phyloP scores from a whole-genome alignment of 1,140 invertebrate genomes.

The Triops cancriformis region DNA sequence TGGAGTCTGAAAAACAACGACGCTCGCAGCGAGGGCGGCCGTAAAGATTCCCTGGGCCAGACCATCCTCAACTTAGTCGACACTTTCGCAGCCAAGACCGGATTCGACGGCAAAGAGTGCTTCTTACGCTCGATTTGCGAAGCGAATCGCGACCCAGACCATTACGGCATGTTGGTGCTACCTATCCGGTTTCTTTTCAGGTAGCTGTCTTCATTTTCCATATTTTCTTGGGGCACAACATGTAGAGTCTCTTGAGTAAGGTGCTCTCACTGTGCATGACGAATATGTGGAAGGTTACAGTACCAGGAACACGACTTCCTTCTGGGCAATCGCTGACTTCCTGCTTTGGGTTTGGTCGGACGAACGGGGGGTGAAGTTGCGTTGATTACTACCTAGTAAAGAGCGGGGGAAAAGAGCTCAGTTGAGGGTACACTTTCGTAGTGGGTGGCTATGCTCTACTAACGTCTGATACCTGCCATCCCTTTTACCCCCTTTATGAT shows the following conservation, averaged over 20 bases:
- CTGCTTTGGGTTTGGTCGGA: background rate
- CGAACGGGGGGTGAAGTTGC: background rate
- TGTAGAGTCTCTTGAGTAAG: background rate
- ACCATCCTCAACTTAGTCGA: background rate
- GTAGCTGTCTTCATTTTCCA: background rate
- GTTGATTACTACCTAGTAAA: background rate
- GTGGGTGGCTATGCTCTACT: constrained; percentile 8
- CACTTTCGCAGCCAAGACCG: background rate
- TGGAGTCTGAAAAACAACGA: background rate
- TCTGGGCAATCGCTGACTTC: background rate
- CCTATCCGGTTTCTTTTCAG: constrained; percentile 20
- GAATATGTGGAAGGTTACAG: background rate
- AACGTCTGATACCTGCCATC: background rate
- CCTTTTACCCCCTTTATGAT: constrained; percentile 10
- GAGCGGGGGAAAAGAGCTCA: background rate
- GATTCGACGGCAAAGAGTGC: constrained; percentile 20
- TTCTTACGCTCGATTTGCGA: constrained; percentile 25
- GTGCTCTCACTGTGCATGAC: background rate
- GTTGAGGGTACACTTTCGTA: background rate
- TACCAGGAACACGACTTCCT: background rate
- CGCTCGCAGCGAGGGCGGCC: background rate
- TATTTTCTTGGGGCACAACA: background rate
- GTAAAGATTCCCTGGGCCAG: background rate
- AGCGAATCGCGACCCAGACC: constrained; percentile 22
- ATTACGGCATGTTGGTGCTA: constrained; percentile 20